Evolutionary conservation across 2,888 invertebrate species (phyloP), one percentile per base, ranked within the genome.

Genomic region (Salticus scenicus): DNA sequence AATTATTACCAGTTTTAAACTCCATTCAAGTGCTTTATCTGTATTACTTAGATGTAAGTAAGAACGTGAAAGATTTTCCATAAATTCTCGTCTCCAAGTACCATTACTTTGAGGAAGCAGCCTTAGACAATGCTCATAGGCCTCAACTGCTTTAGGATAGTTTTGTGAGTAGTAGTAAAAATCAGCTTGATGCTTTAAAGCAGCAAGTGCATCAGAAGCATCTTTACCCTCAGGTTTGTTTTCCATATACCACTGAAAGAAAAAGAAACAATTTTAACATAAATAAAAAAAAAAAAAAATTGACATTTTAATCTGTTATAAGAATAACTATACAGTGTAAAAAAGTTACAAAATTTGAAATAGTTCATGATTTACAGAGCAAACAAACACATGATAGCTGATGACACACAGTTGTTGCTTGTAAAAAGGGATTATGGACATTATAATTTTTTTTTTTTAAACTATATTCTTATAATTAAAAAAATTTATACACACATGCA

Each of bases 191-290:
- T 86, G 80, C 37, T 86, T 86, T 51, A 86, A 41, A 1, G 51
- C 66, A 20, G 63, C n/a, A 0, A 86, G 41, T 10, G 64, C 47
- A 17, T 77, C 83, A 27, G 12, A 24, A 5, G 33, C 0, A 14
- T 63, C 70, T 71, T 42, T 42, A 12, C 27, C 24, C 10, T 31
- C 67, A 8, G 30, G 33, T 42, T 69, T 30, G 2, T 28, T 57
- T 17, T 85, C 74, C 78, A 85, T 79, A 73, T 73, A 85, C 84
- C 84, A 85, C 84, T 85, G 71, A 57, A 84, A 73, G 27, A 42
- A 1, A 75, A n/a, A 17, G 12, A 10, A 17, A 37, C 41, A 41
- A 4, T 20, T 20, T n/a, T 27, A 42, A 17, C n/a, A n/a, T 1
- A n/a, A n/a, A 67, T 20, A 28, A 27, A 64, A 14, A 51, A 51